These are phyloP conservation scores for Nephrotoma guestfalica DNA, from an alignment of 2,888 invertebrate species.

Conservation along the genomic window DNA sequence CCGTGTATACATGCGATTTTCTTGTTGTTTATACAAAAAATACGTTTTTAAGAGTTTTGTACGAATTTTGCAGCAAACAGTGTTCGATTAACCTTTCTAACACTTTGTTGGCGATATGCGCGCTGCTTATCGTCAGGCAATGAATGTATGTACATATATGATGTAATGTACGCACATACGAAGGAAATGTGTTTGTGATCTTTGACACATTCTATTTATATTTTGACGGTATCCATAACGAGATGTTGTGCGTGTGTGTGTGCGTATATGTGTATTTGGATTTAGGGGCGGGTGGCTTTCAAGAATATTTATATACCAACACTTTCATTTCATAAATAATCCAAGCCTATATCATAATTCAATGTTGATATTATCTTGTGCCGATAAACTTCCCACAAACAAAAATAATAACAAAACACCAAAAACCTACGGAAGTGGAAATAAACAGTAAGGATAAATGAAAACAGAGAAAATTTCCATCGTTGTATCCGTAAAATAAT, in stretches of 20 bases:
- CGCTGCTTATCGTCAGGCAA: not conserved
- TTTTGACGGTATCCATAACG: not conserved
- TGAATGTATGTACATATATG: not conserved
- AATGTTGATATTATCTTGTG: not conserved
- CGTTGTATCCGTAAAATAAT: not conserved
- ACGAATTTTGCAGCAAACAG: not conserved
- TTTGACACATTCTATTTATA: not conserved
- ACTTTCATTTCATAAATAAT: not conserved
- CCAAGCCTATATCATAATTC: not conserved
- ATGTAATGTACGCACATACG: not conserved
- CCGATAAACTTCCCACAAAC: not conserved
- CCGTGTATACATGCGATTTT: not conserved
- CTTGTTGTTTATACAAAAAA: not conserved
- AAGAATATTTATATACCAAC: not conserved
- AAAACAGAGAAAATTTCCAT: not conserved
- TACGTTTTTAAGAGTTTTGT: not conserved
- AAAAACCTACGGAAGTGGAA: not conserved
- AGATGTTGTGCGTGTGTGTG: not conserved
- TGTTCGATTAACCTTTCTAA: not conserved
- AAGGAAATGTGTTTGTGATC: not conserved
- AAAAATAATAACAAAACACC: not conserved
- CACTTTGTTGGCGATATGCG: not conserved
- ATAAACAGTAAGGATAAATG: not conserved
- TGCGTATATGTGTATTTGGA: not conserved
- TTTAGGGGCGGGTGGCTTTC: not conserved